A percentile compares a stretch with the other conserved stretches of the same genome.
Conservation (phyloP, 2,797 vertebrate species). For the Phataginus tricuspis region DNA sequence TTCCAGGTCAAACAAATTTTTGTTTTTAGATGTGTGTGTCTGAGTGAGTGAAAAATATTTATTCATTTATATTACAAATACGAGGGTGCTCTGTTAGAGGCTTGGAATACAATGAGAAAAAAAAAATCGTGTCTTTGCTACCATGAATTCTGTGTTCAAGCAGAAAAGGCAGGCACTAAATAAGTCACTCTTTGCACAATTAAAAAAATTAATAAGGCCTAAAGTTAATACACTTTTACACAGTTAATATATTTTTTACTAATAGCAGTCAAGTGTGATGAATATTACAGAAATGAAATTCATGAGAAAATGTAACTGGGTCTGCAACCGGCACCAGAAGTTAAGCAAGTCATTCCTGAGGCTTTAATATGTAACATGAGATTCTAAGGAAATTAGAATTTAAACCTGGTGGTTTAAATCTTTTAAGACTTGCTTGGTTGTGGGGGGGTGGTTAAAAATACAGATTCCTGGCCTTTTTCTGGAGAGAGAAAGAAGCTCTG, state of each 20-base stretch:
- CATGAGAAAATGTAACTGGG: background rate
- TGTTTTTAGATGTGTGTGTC: background rate
- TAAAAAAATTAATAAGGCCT: no score
- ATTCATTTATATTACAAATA: background rate
- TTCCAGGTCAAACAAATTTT: background rate
- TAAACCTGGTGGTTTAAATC: background rate
- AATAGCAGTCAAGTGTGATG: background rate
- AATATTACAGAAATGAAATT: background rate
- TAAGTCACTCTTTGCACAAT: background rate
- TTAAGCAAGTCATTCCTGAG: background rate
- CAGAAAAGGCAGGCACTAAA: background rate
- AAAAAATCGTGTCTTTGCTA: background rate
- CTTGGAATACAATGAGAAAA: background rate
- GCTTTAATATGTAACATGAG: background rate
- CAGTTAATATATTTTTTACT: no score
- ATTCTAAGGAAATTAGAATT: background rate
- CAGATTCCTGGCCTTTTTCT: background rate
- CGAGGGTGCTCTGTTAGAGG: background rate
- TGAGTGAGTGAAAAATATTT: background rate
- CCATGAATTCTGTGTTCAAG: background rate
- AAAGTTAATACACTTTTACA: no score
- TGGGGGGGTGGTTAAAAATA: background rate
- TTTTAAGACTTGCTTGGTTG: background rate
- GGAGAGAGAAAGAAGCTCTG: background rate
- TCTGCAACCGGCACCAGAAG: background rate